Base-by-base conservation (phyloP, 1,140 invertebrate genomes). In the Schlechtendalia chinensis region DNA sequence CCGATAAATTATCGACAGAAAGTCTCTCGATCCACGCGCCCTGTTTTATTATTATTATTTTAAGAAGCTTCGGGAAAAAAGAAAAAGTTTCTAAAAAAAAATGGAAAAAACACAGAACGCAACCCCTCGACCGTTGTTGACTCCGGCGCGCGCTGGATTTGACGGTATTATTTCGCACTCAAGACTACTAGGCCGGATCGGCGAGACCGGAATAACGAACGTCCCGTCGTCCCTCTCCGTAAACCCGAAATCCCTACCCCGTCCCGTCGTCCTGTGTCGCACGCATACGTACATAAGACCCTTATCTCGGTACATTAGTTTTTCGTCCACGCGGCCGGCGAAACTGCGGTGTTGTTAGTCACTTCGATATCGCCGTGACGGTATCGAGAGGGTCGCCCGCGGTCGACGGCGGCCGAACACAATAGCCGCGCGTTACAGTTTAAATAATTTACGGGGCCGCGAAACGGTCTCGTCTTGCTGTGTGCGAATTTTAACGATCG, bases 1-100 rank as follows among this genome's bases (percentile, higher is more conserved):
- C 72, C 72, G 72, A 77, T 77, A 77, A 77, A 77, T 77, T 77
- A 77, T 77, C 54, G 72, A 77, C 72, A 39, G 59, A 63, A 59
- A 29, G 45, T 27, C 1, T 8, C 27, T 45, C 54, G 54, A 59
- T 77, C 32, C 24, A 50, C 67, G 67, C 45, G 39, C 67, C 29
- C 72, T 77, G 27, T 77, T 59, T 77, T 58, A 50, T 77, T 59
- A 8, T 77, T 39, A 4, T 39, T 4, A n/a, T n/a, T 75, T 58
- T 59, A 24, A 58, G 29, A 50, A 50, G 29, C 32, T 32, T 16
- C 32, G 39, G 2, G 5, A 71, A 53, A 74, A 22, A 54, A 32
- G n/a, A 45, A 59, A 77, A 77, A 77, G 56, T 77, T 58, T 77
- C 29, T 77, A 58, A 75, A 75, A 56, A 75, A 72, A 32, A 75